Evolutionary conservation across 2,797 vertebrate species (phyloP).

Genomic region (Amblyraja radiata): DNA sequence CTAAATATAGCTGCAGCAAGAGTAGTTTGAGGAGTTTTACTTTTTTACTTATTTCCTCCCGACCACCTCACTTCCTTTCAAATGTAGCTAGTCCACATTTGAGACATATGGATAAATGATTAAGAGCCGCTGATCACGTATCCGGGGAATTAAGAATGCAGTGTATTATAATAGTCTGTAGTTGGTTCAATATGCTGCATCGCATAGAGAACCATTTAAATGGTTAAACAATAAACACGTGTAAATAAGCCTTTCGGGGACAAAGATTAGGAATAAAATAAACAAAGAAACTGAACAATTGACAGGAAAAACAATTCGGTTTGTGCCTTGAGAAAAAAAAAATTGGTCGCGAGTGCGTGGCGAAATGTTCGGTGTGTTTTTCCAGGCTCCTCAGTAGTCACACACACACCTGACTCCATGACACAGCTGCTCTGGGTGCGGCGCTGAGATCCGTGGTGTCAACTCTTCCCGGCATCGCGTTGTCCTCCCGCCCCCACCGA

Average conservation of each 20-base stretch:
- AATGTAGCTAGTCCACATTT: not conserved
- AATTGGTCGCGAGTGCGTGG: not conserved
- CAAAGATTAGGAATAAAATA: no score
- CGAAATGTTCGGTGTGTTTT: not conserved
- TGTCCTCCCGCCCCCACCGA: not conserved
- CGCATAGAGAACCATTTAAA: no score
- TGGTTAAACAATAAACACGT: no score
- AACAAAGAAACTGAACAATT: no score
- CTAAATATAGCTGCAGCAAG: no score
- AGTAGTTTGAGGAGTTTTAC: not conserved
- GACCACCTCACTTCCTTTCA: no score
- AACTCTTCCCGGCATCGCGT: not conserved
- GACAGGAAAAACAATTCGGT: not conserved
- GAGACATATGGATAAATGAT: not conserved
- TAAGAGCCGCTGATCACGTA: not conserved
- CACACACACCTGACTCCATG: constrained; percentile 19
- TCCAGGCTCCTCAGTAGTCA: not conserved
- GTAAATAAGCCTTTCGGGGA: no score
- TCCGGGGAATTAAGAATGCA: not conserved
- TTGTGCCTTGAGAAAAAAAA: not conserved
- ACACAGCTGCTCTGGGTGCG: constrained; percentile 27
- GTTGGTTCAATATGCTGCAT: not conserved
- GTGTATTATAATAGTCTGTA: not conserved
- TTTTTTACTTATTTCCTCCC: not conserved
- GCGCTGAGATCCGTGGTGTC: not conserved